Conservation (phyloP, 2,888 invertebrate genomes). For the Luperina nickerlii region DNA sequence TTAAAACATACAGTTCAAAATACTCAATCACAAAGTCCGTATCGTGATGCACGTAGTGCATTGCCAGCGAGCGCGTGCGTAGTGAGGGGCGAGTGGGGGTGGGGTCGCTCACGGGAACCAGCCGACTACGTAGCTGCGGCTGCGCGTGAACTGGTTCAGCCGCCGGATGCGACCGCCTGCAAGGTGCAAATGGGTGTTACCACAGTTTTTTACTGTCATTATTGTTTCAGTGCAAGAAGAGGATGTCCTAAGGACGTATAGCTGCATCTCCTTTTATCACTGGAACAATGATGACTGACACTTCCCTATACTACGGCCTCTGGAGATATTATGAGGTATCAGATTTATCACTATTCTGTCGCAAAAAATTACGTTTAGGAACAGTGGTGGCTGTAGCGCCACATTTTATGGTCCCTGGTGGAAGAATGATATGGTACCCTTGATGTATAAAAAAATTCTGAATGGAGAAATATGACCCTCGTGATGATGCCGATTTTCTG, state of each 20-base stretch:
- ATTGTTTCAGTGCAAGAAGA: neutral
- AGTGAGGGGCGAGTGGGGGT: constrained; percentile 51
- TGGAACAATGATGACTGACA: neutral
- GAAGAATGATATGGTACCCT: neutral
- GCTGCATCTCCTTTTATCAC: neutral
- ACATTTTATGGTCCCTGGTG: neutral
- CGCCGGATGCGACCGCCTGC: constrained; percentile 94
- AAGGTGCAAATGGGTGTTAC: constrained; percentile 40
- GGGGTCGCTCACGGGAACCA: constrained; percentile 86
- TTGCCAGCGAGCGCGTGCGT: constrained; percentile 61
- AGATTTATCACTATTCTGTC: neutral
- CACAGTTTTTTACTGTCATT: neutral
- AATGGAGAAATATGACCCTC: neutral
- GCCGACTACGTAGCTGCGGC: constrained; percentile 95
- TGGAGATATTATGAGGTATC: neutral
- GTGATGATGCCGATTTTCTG: neutral
- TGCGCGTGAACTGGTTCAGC: constrained; percentile 93
- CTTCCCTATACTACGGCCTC: neutral
- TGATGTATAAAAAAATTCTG: neutral
- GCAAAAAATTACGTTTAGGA: neutral
- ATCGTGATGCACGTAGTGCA: constrained; percentile 54
- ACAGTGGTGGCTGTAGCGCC: neutral
- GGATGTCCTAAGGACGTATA: neutral
- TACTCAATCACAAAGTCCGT: constrained; percentile 65
- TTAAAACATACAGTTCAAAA: constrained; percentile 52